Evolutionary conservation across 2,888 invertebrate species (phyloP), one percentile per base, ranked within the genome.

Genomic region (Polyommatus iphigenia): DNA sequence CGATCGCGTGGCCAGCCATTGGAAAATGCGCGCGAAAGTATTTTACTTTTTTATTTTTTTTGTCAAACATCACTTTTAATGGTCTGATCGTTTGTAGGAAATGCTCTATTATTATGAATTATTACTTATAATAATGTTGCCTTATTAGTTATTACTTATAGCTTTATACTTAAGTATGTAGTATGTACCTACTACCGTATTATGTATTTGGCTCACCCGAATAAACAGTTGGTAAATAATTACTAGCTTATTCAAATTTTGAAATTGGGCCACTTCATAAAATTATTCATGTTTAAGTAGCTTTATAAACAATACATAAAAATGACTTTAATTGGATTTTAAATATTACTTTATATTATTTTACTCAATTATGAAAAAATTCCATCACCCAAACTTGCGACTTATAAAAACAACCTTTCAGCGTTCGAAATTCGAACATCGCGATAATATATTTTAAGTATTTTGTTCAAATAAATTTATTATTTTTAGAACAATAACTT

Each of bases 11-110:
- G 78, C 71, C 82, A 82, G 80, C 78, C 81, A 82, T 78, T 80
- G 82, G 81, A 82, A 82, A 82, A 82, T 82, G 80, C 78, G 81
- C 81, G 82, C 81, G 82, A 82, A 82, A 82, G 82, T 81, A 81
- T 81, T 77, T 79, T 62, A 77, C 78, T 20, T 71, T 62, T 77
- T 77, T 77, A 7, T 73, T 57, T 57, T 41, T 77, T 77, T 50
- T 72, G 54, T 36, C 20, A 78, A 72, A 73, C 59, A 24, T 59
- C 78, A 62, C 59, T 29, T 73, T 36, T 76, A 57, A 67, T 67
- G 46, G 41, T 59, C 54, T 71, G 46, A 29, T 67, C 41, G 62
- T 67, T 50, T 71, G 29, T 41, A 75, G 76, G 62, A 77, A 77
- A 46, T 62, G 36, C 15, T 59, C 57, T 50, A 50, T n/a, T 50